Percentiles rank a stretch among this genome's conserved stretches.
Conservation (phyloP, 2,113 vertebrate genomes). For the Columba janthina region DNA sequence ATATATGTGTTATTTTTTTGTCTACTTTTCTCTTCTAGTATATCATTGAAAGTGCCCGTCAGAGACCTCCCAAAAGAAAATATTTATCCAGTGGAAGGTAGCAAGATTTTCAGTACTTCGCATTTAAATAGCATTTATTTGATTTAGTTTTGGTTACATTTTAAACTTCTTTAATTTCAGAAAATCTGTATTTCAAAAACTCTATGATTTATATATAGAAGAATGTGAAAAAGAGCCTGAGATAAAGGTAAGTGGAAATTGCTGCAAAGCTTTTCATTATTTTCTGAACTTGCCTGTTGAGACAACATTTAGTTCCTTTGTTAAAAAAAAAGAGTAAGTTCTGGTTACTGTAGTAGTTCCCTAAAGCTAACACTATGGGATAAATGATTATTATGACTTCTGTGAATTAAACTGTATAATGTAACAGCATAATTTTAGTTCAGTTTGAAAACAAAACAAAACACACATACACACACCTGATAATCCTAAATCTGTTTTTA, state of each 20-base stretch:
- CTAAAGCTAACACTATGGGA: background rate
- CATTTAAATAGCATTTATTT: background rate
- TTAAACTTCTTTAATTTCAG: slow-evolving; percentile 67
- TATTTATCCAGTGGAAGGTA: slow-evolving; percentile 88
- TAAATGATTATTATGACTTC: background rate
- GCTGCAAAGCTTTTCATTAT: background rate
- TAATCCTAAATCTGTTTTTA: background rate
- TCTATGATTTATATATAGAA: slow-evolving; percentile 97
- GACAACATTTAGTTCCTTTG: background rate
- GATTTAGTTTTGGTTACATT: slow-evolving; percentile 30
- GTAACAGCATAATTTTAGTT: background rate
- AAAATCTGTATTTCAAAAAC: slow-evolving; percentile 98
- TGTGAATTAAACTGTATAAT: background rate
- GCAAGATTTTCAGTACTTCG: background rate
- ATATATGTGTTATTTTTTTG: background rate
- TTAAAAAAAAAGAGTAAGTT: background rate
- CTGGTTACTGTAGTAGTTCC: background rate
- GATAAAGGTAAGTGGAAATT: slow-evolving; percentile 86
- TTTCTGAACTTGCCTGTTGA: background rate
- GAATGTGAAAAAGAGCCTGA: slow-evolving; percentile 99
- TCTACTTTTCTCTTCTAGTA: slow-evolving; percentile 80
- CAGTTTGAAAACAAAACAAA: background rate
- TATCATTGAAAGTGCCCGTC: slow-evolving; percentile 97
- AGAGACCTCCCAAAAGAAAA: slow-evolving; percentile 93
- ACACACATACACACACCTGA: background rate